These are phyloP conservation scores for Dolichotis patagonum DNA, from an alignment of 2,113 vertebrate species.

Conservation along the genomic window DNA sequence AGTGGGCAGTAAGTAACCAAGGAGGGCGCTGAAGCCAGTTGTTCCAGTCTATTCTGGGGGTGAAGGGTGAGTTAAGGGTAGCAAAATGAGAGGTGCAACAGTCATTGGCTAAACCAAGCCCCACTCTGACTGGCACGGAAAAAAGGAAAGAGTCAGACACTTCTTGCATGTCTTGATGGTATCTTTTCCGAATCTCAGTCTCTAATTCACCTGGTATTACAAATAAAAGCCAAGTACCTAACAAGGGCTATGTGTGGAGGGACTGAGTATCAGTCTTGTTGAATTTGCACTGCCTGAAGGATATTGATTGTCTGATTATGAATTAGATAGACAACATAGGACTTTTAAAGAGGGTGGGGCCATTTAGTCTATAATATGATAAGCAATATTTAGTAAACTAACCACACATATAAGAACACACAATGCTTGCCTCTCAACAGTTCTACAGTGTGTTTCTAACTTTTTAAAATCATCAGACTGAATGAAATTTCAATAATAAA, in stretches of 20 bases:
- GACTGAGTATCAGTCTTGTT: neutral
- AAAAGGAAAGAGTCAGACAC: neutral
- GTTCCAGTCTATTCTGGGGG: neutral
- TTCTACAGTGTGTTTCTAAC: neutral
- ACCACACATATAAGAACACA: neutral
- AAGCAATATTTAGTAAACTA: neutral
- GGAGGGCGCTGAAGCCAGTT: neutral
- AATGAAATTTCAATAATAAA: neutral
- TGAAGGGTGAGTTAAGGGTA: neutral
- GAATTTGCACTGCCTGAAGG: neutral
- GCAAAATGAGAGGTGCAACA: neutral
- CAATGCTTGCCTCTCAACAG: neutral
- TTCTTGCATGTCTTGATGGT: neutral
- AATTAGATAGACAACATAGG: neutral
- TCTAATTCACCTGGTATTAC: neutral
- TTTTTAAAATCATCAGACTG: neutral
- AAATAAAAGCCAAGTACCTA: neutral
- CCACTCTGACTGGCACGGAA: neutral
- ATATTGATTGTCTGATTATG: neutral
- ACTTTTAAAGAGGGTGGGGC: neutral
- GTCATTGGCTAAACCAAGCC: neutral
- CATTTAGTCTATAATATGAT: neutral
- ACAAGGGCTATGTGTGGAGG: neutral
- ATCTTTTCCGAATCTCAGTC: neutral
- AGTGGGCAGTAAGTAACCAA: neutral